Evolutionary conservation across 2,797 vertebrate species (phyloP).

Genomic region (Gymnodraco acuticeps): DNA sequence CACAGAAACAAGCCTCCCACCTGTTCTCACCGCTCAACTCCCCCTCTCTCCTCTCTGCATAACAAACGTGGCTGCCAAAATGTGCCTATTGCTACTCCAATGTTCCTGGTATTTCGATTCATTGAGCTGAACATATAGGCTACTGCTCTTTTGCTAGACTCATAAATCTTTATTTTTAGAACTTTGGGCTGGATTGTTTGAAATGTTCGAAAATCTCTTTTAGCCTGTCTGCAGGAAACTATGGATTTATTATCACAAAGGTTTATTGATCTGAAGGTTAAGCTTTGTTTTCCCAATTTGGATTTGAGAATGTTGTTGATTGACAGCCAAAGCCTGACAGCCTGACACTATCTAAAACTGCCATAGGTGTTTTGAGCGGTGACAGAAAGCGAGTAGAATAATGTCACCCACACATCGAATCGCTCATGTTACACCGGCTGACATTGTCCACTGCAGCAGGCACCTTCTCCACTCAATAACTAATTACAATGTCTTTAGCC

Average conservation of each 20-base stretch:
- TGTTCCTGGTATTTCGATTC: constrained; percentile 42
- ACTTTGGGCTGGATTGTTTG: constrained; percentile 10
- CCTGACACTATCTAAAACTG: constrained; percentile 67
- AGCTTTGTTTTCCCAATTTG: constrained; percentile 47
- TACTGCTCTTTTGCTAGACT: constrained; percentile 32
- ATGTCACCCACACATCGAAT: constrained; percentile 55
- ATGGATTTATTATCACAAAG: constrained; percentile 45
- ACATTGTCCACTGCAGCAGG: constrained; percentile 61
- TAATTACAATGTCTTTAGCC: constrained; percentile 76
- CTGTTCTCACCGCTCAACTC: constrained; percentile 69
- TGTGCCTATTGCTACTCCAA: constrained; percentile 35
- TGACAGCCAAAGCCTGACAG: constrained; percentile 59
- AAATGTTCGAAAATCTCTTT: constrained; percentile 16
- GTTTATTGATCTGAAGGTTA: constrained; percentile 55
- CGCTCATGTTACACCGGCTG: constrained; percentile 54
- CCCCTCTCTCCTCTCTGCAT: constrained; percentile 36
- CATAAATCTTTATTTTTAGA: constrained; percentile 16
- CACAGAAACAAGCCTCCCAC: constrained; percentile 55
- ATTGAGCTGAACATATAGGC: constrained; percentile 55
- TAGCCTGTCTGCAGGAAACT: neutral
- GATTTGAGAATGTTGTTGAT: constrained; percentile 54
- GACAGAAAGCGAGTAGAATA: constrained; percentile 73
- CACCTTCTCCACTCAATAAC: constrained; percentile 70
- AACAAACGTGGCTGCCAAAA: constrained; percentile 49
- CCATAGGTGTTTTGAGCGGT: constrained; percentile 58